Base-by-base conservation (phyloP, 1,140 invertebrate genomes). In the Zaprionus vittiger region DNA sequence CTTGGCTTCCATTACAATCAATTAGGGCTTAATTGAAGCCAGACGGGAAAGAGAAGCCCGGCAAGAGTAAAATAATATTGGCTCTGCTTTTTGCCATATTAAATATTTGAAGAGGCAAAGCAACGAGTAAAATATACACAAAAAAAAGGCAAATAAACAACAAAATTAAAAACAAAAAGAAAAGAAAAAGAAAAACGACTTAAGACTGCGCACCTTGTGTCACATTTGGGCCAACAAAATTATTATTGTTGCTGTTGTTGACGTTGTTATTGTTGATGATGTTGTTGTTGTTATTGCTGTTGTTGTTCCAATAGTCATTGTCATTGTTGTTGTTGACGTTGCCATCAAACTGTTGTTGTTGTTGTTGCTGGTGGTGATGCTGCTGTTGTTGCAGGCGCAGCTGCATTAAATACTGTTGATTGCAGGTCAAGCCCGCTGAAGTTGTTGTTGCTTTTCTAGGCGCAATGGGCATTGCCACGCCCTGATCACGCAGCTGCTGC, bases 351-450 rank as follows among this genome's bases (percentile, higher is more conserved):
- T 73, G 73, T 4, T 74, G 59, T 5, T 78, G 70, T 26, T 79
- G 72, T 37, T 78, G 74, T 1, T 75, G 59, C 3, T 79, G 71
- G 12, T 78, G 72, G 0, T 76, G 63, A 12, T 49, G 71, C 4
- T 70, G 65, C 11, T 52, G 47, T 62, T 84, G 80, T 54, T 77
- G 74, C 47, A 80, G 55, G 14, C 91, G 77, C 20, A 83, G 82
- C 63, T 92, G 91, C 60, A 80, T 61, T 64, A 92, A 87, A 80
- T 91, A 92, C 74, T 92, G 82, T 69, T 92, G 91, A 79, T 92
- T 92, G 52, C 89, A 92, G 55, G 89, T 92, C 31, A 92, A 54
- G 1, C 73, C 79, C 26, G 73, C 68, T 15, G 83, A 57, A 22
- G 87, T 73, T 61, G 75, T 73, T 57, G 73, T 47, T 73, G 44